phyloP scores from a whole-genome alignment of 2,888 invertebrate species.

The Drosophila kanekoi region DNA sequence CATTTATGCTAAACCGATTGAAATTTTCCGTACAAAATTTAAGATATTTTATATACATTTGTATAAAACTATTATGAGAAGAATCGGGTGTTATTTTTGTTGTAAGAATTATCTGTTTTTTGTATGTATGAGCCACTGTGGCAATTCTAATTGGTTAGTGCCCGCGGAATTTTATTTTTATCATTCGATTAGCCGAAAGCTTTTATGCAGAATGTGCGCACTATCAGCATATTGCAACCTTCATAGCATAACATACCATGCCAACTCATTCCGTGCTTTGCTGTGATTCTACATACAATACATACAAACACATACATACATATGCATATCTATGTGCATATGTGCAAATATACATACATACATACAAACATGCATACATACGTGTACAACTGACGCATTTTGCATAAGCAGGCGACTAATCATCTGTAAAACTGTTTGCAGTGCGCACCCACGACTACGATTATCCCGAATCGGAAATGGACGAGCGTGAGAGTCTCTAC shows the following conservation, averaged over 20 bases:
- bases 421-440: constrained; percentile 63
- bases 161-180: constrained; percentile 17
- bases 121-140: constrained; percentile 13
- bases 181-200: constrained; percentile 25
- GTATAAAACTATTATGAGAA: too few relatives aligned
- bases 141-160: constrained; percentile 25
- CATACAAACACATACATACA: neutral
- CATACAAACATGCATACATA: neutral
- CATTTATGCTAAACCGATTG: too few relatives aligned
- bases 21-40: too few relatives aligned
- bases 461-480: constrained; percentile 85
- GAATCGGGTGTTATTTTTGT: too few relatives aligned
- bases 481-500: constrained; percentile 84
- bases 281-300: constrained; percentile 2
- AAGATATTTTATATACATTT: too few relatives aligned
- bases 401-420: constrained; percentile 33
- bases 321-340: neutral
- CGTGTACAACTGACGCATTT: constrained; percentile 1
- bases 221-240: constrained; percentile 19
- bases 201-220: constrained; percentile 6
- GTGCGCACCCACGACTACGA: constrained; percentile 85
- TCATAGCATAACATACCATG: constrained; percentile 13
- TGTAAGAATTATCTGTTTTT: neutral
- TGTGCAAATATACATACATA: neutral
- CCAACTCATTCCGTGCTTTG: constrained; percentile 10